Percentiles rank a stretch among this genome's conserved stretches.
These are phyloP conservation scores for Sciurus niger DNA, from an alignment of 2,113 vertebrate genomes.

Conservation along the genomic window DNA sequence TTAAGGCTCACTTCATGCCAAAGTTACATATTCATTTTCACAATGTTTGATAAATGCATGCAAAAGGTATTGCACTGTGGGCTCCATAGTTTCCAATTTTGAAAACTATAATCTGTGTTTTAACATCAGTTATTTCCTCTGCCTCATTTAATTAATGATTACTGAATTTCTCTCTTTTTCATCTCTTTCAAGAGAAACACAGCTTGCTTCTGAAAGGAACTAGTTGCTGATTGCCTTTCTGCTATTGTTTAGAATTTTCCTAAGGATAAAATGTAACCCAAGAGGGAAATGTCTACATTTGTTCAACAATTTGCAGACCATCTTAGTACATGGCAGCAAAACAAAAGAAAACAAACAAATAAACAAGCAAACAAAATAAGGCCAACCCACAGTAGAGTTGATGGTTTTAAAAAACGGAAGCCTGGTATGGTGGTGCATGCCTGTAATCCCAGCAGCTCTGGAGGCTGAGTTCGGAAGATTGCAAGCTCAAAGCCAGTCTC, in stretches of 20 bases:
- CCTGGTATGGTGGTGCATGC: too few relatives aligned
- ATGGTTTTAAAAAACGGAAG: not conserved
- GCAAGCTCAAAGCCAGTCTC: too few relatives aligned
- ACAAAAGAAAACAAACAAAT: not conserved
- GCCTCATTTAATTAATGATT: slow-evolving; percentile 40
- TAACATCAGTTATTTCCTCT: slow-evolving; percentile 26
- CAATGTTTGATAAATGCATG: not conserved
- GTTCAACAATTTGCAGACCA: not conserved
- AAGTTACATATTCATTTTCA: slow-evolving; percentile 61
- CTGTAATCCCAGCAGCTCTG: too few relatives aligned
- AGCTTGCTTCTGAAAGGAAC: not conserved
- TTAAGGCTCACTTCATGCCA: slow-evolving; percentile 39
- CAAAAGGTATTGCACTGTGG: not conserved
- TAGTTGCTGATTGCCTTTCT: not conserved
- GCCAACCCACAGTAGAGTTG: not conserved
- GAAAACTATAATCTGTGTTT: slow-evolving; percentile 40
- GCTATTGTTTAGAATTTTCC: slow-evolving; percentile 1
- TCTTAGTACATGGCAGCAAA: not conserved
- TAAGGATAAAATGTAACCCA: slow-evolving; percentile 3
- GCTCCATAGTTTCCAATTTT: not conserved
- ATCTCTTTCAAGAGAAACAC: not conserved
- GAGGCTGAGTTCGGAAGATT: too few relatives aligned
- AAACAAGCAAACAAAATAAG: not conserved
- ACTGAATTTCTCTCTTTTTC: not conserved
- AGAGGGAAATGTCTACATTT: not conserved